Conservation (phyloP, 2,888 invertebrate genomes). For the Hyposoter dolosus region DNA sequence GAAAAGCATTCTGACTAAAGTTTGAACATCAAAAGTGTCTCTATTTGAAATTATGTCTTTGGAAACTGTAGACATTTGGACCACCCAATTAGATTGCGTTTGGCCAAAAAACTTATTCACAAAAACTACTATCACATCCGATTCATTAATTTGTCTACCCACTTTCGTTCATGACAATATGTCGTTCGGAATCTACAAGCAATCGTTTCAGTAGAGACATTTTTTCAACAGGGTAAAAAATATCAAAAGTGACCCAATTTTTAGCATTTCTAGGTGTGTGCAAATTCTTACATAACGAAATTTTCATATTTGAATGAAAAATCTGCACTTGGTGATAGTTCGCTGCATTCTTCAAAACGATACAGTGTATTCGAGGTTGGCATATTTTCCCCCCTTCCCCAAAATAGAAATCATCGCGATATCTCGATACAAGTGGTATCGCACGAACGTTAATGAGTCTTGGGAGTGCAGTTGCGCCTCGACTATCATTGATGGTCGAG, state of each 20-base stretch:
- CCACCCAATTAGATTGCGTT: background rate
- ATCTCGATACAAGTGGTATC: conserved; percentile 32
- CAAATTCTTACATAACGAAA: too few relatives aligned
- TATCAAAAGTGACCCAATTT: background rate
- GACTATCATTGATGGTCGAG: conserved; percentile 47
- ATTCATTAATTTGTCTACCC: too few relatives aligned
- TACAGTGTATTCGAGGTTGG: background rate
- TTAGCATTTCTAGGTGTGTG: too few relatives aligned
- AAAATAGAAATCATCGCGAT: conserved; percentile 41
- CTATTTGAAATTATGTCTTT: background rate
- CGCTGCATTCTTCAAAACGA: background rate
- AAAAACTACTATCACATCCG: too few relatives aligned
- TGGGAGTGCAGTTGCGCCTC: conserved; percentile 33
- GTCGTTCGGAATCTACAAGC: too few relatives aligned
- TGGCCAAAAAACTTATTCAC: background rate
- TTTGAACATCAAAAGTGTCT: background rate
- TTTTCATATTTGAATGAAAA: background rate
- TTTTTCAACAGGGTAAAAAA: background rate
- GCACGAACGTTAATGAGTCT: conserved; percentile 45
- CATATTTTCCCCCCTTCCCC: background rate
- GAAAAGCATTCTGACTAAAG: background rate
- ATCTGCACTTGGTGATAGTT: background rate
- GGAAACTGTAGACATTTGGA: background rate
- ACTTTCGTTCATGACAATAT: too few relatives aligned
- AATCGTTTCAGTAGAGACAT: too few relatives aligned